Percentiles rank a stretch among this genome's conserved stretches.
These are phyloP conservation scores for Telmatochromis sp. DNA, from an alignment of 2,113 vertebrate species.

Conservation along the genomic window DNA sequence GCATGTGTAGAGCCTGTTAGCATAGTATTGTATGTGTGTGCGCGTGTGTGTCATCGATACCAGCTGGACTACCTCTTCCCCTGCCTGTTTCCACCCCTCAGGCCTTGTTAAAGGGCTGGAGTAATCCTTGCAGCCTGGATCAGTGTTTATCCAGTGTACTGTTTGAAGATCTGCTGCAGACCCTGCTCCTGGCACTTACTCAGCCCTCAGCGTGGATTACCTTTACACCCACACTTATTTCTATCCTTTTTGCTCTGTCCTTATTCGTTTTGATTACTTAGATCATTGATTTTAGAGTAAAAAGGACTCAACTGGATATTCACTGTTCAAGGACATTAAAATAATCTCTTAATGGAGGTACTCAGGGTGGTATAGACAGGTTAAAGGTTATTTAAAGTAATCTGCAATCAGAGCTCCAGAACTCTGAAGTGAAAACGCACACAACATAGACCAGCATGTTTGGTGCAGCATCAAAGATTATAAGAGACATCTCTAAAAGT, in stretches of 20 bases:
- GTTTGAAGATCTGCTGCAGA: neutral
- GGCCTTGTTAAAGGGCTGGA: constrained; percentile 21
- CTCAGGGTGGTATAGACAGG: neutral
- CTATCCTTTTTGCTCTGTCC: neutral
- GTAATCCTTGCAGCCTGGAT: constrained; percentile 18
- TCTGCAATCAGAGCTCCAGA: neutral
- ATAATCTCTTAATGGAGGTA: neutral
- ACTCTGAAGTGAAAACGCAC: neutral
- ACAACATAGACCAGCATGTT: neutral
- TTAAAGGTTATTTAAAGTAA: neutral
- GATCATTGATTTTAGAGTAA: neutral
- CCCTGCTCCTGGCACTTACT: neutral
- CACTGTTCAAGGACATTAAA: neutral
- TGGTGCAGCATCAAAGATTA: neutral
- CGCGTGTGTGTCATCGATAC: neutral
- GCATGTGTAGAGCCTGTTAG: constrained; percentile 11
- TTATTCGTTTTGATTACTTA: neutral
- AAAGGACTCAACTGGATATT: neutral
- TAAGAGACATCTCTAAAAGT: neutral
- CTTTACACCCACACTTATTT: neutral
- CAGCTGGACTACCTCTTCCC: constrained; percentile 41
- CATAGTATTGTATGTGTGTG: neutral
- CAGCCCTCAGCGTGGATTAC: neutral
- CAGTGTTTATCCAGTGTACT: constrained; percentile 27
- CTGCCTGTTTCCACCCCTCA: neutral